Conservation (phyloP, 2,797 vertebrate species). For the Silurus lanzhouensis region DNA sequence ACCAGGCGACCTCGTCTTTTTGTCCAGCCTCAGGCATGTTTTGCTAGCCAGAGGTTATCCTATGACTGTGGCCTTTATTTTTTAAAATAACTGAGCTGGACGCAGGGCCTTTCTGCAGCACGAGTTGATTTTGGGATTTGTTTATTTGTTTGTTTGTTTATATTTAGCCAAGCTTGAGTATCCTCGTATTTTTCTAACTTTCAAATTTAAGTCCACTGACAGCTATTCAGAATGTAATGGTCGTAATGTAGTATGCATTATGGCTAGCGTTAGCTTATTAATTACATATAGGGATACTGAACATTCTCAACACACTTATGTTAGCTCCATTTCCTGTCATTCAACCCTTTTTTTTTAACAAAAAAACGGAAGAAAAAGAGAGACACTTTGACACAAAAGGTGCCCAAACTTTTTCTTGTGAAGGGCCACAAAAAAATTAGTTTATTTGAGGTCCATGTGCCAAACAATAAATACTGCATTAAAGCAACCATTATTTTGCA, state of each 20-base stretch:
- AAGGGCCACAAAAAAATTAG: too few relatives aligned
- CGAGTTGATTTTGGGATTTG: not conserved
- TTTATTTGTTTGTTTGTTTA: not conserved
- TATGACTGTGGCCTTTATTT: not conserved
- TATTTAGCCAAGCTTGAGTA: not conserved
- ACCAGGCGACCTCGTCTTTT: not conserved
- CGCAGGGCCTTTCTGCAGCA: slow-evolving; percentile 46
- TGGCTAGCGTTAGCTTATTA: not conserved
- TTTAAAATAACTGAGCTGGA: slow-evolving; percentile 9
- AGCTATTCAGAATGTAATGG: not conserved
- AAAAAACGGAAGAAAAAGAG: too few relatives aligned
- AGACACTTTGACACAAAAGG: too few relatives aligned
- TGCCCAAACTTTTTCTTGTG: too few relatives aligned
- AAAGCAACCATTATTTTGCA: too few relatives aligned
- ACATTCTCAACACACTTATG: too few relatives aligned
- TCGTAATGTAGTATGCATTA: not conserved
- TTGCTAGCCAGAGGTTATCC: not conserved
- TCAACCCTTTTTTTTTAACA: too few relatives aligned
- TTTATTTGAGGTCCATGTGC: too few relatives aligned
- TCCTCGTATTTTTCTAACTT: too few relatives aligned
- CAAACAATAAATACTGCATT: too few relatives aligned
- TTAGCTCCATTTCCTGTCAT: too few relatives aligned
- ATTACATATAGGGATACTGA: too few relatives aligned
- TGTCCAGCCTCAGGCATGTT: not conserved
- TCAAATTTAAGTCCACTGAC: not conserved